Percentiles rank a stretch among this genome's conserved stretches.
phyloP scores from a whole-genome alignment of 2,888 invertebrate genomes.

The Lysandra coridon region DNA sequence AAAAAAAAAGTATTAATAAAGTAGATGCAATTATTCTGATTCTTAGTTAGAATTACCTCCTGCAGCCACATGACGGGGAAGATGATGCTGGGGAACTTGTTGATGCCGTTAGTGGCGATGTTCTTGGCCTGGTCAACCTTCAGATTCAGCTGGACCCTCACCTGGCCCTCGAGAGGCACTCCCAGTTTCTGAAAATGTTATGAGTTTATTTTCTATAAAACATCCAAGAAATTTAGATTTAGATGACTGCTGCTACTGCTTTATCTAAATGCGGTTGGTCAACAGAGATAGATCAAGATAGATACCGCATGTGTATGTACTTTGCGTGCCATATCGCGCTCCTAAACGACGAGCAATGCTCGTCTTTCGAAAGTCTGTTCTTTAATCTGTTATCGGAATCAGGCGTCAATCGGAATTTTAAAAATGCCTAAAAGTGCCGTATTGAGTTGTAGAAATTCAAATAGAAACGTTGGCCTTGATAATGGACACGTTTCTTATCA shows the following conservation, averaged over 20 bases:
- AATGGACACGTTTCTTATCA: too few relatives aligned
- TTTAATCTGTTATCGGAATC: too few relatives aligned
- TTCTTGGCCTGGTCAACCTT: constrained; percentile 87
- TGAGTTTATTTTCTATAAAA: not conserved
- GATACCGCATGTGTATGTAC: too few relatives aligned
- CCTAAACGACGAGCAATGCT: too few relatives aligned
- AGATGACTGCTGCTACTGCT: not conserved
- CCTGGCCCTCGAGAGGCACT: constrained; percentile 90
- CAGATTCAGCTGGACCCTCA: constrained; percentile 89
- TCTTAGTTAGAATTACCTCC: constrained; percentile 79
- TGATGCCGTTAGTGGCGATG: constrained; percentile 82
- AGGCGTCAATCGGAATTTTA: too few relatives aligned
- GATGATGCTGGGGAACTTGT: constrained; percentile 88
- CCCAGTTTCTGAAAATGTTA: constrained; percentile 86
- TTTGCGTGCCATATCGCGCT: too few relatives aligned
- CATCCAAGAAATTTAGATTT: not conserved
- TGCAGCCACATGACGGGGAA: constrained; percentile 95
- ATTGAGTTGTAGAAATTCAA: too few relatives aligned
- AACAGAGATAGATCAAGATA: too few relatives aligned
- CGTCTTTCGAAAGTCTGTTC: too few relatives aligned
- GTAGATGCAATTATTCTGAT: not conserved
- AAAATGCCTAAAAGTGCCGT: too few relatives aligned
- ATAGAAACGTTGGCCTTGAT: too few relatives aligned
- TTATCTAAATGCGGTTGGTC: too few relatives aligned
- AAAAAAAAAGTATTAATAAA: not conserved